Percentiles rank a stretch among this genome's conserved stretches.
These are phyloP conservation scores for Arenaria interpres DNA, from an alignment of 2,113 vertebrate species.

Conservation along the genomic window DNA sequence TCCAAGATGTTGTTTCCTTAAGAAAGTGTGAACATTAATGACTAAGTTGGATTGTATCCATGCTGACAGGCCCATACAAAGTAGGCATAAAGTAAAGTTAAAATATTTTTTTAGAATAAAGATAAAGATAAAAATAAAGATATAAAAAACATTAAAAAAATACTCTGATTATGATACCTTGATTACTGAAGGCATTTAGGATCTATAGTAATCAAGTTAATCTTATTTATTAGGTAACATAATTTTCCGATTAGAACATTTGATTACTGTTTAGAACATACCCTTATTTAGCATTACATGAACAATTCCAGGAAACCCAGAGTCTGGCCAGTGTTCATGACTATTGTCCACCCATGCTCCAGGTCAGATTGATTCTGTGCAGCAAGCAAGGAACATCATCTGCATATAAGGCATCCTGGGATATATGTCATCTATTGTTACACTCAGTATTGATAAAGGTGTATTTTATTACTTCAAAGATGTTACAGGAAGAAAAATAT, in stretches of 20 bases:
- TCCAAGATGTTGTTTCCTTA: not conserved
- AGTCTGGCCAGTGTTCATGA: fast-evolving
- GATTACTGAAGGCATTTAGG: not conserved
- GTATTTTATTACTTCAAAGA: not conserved
- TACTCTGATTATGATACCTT: fast-evolving
- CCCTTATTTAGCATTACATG: fast-evolving
- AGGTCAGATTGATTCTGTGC: not conserved
- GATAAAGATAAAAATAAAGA: not conserved
- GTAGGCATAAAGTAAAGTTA: not conserved
- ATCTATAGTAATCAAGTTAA: not conserved
- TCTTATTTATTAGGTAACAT: not conserved
- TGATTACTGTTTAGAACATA: not conserved
- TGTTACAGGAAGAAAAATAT: not conserved
- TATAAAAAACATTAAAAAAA: not conserved
- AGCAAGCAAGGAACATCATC: not conserved
- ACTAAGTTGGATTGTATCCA: not conserved
- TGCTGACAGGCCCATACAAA: not conserved
- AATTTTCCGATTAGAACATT: not conserved
- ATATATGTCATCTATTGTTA: not conserved
- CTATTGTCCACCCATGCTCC: fast-evolving
- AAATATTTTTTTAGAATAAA: not conserved
- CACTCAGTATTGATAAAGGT: not conserved
- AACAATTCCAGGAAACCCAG: not conserved
- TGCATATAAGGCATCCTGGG: not conserved
- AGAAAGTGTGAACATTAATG: not conserved